Evolutionary conservation across 2,888 invertebrate genomes (phyloP).

Genomic region (Cotesia congregata): DNA sequence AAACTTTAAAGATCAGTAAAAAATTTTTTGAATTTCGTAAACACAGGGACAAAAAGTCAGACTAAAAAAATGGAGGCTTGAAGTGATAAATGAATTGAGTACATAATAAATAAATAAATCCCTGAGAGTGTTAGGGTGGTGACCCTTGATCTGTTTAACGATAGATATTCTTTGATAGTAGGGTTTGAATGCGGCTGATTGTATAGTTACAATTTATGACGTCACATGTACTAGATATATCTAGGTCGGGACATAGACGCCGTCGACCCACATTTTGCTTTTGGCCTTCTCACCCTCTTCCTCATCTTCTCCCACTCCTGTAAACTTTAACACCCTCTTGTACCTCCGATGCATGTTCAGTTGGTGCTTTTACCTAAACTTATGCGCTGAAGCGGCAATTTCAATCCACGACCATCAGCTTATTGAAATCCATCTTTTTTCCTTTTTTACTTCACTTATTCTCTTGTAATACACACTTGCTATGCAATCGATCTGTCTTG

Average conservation of each 20-base stretch:
- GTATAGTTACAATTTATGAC: background rate
- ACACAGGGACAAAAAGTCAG: background rate
- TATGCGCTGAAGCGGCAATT: constrained; percentile 30
- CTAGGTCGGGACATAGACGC: constrained; percentile 34
- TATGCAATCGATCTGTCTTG: constrained; percentile 33
- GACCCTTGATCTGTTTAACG: background rate
- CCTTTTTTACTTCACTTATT: constrained; percentile 12
- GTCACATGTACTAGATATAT: constrained; percentile 26
- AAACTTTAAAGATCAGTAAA: background rate
- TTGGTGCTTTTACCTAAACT: constrained; percentile 9
- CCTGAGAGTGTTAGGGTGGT: background rate
- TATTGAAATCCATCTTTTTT: constrained; percentile 27
- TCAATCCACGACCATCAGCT: constrained; percentile 32
- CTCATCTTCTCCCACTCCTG: background rate
- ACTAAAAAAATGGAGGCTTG: background rate
- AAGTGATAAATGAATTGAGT: background rate
- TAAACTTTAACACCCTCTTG: constrained; percentile 3
- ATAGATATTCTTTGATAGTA: background rate
- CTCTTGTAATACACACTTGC: constrained; percentile 1
- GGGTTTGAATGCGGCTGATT: background rate
- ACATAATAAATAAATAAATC: background rate
- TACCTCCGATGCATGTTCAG: constrained; percentile 29
- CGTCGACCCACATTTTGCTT: constrained; percentile 29
- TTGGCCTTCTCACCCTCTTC: background rate
- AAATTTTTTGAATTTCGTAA: background rate